Conservation (phyloP, 2,113 vertebrate genomes). For the Pollimyrus isidori region DNA sequence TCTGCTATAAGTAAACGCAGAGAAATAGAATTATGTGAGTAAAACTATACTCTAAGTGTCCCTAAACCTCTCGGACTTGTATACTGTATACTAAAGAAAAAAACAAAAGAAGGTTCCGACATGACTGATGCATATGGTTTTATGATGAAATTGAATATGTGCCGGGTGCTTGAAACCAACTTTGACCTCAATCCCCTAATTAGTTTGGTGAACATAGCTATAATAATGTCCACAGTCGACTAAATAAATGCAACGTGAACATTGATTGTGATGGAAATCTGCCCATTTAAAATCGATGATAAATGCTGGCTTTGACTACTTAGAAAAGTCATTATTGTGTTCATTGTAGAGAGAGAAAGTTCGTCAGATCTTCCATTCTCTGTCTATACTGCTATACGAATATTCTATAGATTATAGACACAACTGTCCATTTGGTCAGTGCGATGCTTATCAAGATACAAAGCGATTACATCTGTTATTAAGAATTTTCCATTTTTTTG, state of each 20-base stretch:
- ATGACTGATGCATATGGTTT: not conserved
- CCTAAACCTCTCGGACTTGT: not conserved
- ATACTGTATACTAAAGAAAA: not conserved
- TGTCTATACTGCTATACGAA: not conserved
- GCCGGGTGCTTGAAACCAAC: not conserved
- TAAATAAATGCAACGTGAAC: not conserved
- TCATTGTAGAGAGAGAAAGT: not conserved
- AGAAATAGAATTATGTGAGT: not conserved
- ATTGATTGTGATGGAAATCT: conserved; percentile 12
- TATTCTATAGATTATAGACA: not conserved
- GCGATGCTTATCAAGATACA: not conserved
- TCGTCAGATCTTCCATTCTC: not conserved
- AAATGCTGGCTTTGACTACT: not conserved
- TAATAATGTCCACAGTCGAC: not conserved
- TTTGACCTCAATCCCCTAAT: conserved; percentile 2
- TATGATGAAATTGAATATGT: not conserved
- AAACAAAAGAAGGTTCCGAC: not conserved
- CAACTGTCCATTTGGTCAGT: too few relatives aligned
- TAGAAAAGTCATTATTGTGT: conserved; percentile 7
- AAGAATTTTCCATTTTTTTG: not conserved
- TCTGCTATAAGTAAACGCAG: not conserved
- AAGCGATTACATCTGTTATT: not conserved
- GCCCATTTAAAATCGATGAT: not conserved
- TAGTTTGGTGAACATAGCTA: not conserved
- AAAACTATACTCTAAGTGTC: not conserved